These are phyloP conservation scores for Fringilla coelebs DNA, from an alignment of 2,797 vertebrate species.

Conservation along the genomic window DNA sequence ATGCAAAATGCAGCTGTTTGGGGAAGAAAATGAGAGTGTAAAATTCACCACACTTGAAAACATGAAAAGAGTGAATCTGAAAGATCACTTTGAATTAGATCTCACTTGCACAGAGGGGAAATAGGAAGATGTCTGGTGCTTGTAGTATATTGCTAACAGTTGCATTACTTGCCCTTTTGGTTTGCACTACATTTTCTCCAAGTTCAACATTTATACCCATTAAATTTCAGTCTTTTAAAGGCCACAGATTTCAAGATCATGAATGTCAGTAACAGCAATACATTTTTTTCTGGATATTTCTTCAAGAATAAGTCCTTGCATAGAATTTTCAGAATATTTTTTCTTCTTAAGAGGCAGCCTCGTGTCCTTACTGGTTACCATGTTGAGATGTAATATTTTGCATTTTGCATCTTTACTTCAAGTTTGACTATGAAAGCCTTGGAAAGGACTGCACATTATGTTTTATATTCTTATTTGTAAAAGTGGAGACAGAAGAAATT, in stretches of 20 bases:
- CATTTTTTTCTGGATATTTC: neutral
- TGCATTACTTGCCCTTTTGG: neutral
- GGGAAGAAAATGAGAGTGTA: neutral
- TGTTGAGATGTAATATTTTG: neutral
- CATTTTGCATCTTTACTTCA: neutral
- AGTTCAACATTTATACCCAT: neutral
- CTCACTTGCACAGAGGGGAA: neutral
- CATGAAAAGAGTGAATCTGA: neutral
- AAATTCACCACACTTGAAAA: neutral
- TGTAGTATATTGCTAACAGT: neutral
- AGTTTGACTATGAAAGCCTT: neutral
- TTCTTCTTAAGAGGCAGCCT: neutral
- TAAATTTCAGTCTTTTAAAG: neutral
- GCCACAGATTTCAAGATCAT: neutral
- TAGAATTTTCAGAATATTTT: neutral
- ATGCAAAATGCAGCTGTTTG: neutral
- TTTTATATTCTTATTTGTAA: neutral
- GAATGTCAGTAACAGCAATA: neutral
- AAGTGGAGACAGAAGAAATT: neutral
- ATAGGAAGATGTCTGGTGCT: neutral
- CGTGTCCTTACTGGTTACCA: neutral
- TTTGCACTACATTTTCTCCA: neutral
- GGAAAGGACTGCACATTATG: neutral
- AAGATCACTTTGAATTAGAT: neutral
- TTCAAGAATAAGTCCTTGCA: neutral